Evolutionary conservation across 1,140 invertebrate genomes (phyloP), one percentile per base, ranked within the genome.

Genomic region (Megalopta genalis): DNA sequence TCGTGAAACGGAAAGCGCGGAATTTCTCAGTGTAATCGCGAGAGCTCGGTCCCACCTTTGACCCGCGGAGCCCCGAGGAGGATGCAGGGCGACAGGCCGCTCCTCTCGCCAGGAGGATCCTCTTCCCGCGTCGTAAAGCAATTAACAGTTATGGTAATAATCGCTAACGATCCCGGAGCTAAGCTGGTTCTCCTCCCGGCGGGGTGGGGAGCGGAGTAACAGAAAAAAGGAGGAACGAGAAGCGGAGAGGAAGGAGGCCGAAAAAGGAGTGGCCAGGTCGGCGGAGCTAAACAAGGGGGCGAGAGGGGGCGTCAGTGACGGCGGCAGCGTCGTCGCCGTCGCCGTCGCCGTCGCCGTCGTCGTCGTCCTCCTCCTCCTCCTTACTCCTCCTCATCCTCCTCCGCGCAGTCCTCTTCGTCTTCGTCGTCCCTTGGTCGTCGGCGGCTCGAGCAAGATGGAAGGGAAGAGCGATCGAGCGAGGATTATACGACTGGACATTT

Each of bases 401-500:
- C n/a, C n/a, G n/a, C n/a, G n/a, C n/a, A n/a, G n/a, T n/a, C n/a
- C 18, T 4, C 52, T 14, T 18, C 52, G 52, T 49, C 46, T 1
- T 21, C 52, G 52, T 0, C 52, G 52, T 3, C 21, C 7, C 1
- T 21, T 21, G 54, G 4, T 1, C 54, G 54, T 46, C 70, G 42
- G 65, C 63, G 75, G 57, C 63, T 42, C 57, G 54, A 67, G 63
- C 25, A 46, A 46, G 62, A 66, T 25, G 59, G 81, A 75, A 77
- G 78, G 77, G 76, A 70, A 86, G 80, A 82, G 86, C 87, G 90
- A 91, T 91, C 76, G 88, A 86, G 80, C 89, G 90, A 88, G 86
- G 76, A 85, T 91, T 93, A 92, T 92, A 87, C 87, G 91, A 91
- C 87, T 88, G 90, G 90, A 92, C 91, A 92, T 92, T 91, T 90